Percentiles rank a stretch among this genome's conserved stretches.
phyloP scores from a whole-genome alignment of 2,888 invertebrate species.

The Pachycephus smyrnensis region DNA sequence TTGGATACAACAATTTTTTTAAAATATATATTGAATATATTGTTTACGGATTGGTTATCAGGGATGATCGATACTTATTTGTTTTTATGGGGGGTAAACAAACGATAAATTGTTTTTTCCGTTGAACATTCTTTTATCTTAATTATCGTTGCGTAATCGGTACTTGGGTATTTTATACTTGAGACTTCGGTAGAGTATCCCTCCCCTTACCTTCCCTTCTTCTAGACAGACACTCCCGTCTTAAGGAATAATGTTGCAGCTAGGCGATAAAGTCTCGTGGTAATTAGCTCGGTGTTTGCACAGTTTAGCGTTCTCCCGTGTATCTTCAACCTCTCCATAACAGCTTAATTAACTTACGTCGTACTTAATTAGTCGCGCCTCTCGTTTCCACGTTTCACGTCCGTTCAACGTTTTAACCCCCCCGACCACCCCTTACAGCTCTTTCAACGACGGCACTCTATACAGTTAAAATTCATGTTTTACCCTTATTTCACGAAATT shows the following conservation, averaged over 20 bases:
- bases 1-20: background rate
- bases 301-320: constrained; percentile 51
- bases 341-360: constrained; percentile 57
- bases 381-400: background rate
- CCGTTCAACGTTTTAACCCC: background rate
- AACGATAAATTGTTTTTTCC: too few relatives aligned
- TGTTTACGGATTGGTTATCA: too few relatives aligned
- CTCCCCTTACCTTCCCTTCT: background rate
- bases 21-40: background rate
- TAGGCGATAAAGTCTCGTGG: constrained; percentile 51
- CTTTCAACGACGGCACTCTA: background rate
- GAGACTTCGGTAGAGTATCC: background rate
- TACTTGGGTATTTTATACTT: background rate
- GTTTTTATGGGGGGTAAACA: too few relatives aligned
- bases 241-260: constrained; percentile 19
- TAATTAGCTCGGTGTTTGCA: constrained; percentile 60
- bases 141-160: background rate
- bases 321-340: constrained; percentile 28
- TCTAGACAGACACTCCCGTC: background rate
- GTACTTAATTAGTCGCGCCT: constrained; percentile 55
- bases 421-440: background rate
- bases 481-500: background rate
- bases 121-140: background rate
- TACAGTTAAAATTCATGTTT: background rate
- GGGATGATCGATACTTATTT: background rate